phyloP scores from a whole-genome alignment of 30 jellyfish, hydroid and myxozoan genomes.

The Thelohanellus kitauei region DNA sequence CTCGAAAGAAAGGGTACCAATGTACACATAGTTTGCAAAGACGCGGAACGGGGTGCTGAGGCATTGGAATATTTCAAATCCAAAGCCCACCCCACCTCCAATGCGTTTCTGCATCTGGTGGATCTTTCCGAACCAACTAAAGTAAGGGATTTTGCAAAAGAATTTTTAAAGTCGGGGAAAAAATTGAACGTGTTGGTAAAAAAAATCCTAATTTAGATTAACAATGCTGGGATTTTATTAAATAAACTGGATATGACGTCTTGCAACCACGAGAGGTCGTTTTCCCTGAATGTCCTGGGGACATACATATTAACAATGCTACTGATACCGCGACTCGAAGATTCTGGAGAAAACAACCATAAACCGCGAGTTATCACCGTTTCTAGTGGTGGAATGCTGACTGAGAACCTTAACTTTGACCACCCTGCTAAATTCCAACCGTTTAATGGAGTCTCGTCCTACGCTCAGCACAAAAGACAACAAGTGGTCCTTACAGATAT shows the following conservation, averaged over 20 bases:
- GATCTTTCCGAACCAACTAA: conserved; percentile 20
- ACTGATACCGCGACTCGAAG: too few species aligned
- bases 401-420: conserved; percentile 12
- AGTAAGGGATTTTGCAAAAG: conserved; percentile 15
- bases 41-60: conserved; percentile 17
- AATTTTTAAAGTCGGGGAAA: conserved; percentile 6
- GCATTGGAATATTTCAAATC: conserved; percentile 20
- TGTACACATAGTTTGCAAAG: conserved; percentile 34
- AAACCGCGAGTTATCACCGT: conserved; percentile 39
- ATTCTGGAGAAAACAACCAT: conserved; percentile 15
- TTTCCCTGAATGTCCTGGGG: conserved; percentile 31
- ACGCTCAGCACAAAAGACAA: conserved; percentile 34
- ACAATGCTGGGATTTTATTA: conserved; percentile 39
- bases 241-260: conserved; percentile 10
- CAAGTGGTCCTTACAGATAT: conserved; percentile 33
- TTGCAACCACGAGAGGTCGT: conserved; percentile 20
- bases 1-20: conserved; percentile 34
- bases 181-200: conserved; percentile 27
- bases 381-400: conserved; percentile 35
- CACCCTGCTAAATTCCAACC: conserved; percentile 19
- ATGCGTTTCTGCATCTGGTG: conserved; percentile 18
- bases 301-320: conserved; percentile 22
- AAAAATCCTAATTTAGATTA: too few species aligned
- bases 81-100: conserved; percentile 3
- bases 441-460: conserved; percentile 36